A percentile compares a stretch with the other conserved stretches of the same genome.
Evolutionary conservation across 2,888 invertebrate genomes (phyloP).

Genomic region (Morpho deidamia): DNA sequence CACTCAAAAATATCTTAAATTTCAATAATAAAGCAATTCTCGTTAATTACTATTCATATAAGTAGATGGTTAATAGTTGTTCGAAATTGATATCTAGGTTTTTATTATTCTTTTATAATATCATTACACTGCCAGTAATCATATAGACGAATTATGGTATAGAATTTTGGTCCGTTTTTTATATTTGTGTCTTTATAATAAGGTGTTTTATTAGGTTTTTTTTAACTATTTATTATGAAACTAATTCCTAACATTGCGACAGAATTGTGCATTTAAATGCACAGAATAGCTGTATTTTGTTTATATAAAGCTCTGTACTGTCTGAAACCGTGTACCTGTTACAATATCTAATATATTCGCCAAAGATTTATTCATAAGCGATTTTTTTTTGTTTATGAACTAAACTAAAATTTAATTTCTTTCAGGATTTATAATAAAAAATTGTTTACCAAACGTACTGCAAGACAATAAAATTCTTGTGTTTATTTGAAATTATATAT

Average conservation of each 20-base stretch:
- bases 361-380: constrained; percentile 7
- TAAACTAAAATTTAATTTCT: no score
- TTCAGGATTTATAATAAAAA: no score
- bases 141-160: constrained; percentile 68
- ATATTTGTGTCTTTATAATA: constrained; percentile 72
- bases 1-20: constrained; percentile 64
- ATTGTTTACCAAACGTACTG: no score
- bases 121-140: constrained; percentile 75
- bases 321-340: constrained; percentile 29
- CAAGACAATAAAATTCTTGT: no score
- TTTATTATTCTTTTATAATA: constrained; percentile 51
- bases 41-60: constrained; percentile 72
- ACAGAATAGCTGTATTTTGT: constrained; percentile 33
- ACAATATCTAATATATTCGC: neutral
- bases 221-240: constrained; percentile 58
- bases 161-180: constrained; percentile 67
- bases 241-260: constrained; percentile 32
- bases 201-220: constrained; percentile 62
- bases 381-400: neutral
- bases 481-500: no score
- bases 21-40: constrained; percentile 71
- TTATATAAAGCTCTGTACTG: constrained; percentile 52
- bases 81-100: constrained; percentile 38
- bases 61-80: constrained; percentile 60
- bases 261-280: constrained; percentile 27